Evolutionary conservation across 2,888 invertebrate species (phyloP).

Genomic region (Thecocarcelia acutangulata): DNA sequence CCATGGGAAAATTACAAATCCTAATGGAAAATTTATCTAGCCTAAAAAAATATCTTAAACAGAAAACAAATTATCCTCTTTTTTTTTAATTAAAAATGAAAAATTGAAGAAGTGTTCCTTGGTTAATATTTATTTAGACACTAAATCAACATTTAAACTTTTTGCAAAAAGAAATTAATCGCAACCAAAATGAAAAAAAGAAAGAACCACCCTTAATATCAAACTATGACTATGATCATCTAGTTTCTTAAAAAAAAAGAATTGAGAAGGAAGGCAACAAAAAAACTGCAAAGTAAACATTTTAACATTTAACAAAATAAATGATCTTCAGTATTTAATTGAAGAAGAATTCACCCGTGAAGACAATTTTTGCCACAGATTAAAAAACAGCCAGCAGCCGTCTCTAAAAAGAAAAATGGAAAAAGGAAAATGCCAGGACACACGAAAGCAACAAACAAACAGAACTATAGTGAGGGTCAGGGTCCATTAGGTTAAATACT

Average conservation of each 20-base stretch:
- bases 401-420: not conserved
- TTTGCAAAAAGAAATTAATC: conserved; percentile 1
- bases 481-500: conserved; percentile 80
- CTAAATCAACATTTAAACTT: conserved; percentile 39
- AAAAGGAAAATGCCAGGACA: not conserved
- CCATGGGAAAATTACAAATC: conserved; percentile 1
- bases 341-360: conserved; percentile 69
- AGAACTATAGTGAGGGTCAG: conserved; percentile 74
- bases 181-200: conserved; percentile 4
- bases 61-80: conserved; percentile 10
- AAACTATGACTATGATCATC: not conserved
- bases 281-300: conserved; percentile 61
- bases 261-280: not conserved
- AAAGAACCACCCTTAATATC: conserved; percentile 45
- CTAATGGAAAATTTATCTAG: conserved; percentile 27
- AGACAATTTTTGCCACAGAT: conserved; percentile 71
- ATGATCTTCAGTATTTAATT: conserved; percentile 59
- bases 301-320: conserved; percentile 49
- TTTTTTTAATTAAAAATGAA: conserved; percentile 21
- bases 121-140: conserved; percentile 48
- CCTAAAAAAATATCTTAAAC: conserved; percentile 62
- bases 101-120: not conserved
- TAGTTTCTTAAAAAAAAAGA: conserved; percentile 17
- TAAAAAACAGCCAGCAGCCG: conserved; percentile 51
- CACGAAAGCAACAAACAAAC: conserved; percentile 3